Evolutionary conservation across 2,113 vertebrate species (phyloP).

Genomic region (Anoplopoma fimbria): DNA sequence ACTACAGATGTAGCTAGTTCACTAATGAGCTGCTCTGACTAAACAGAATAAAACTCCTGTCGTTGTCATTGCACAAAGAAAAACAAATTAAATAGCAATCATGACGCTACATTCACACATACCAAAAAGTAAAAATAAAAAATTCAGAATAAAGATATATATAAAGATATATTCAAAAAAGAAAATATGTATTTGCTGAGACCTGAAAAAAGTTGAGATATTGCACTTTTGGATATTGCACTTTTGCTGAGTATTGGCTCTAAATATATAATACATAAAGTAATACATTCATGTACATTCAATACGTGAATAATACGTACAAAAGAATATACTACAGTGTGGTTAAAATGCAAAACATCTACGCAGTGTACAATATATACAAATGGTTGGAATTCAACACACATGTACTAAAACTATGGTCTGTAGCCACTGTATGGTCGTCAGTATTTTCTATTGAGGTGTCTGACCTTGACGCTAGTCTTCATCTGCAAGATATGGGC

Average conservation of each 20-base stretch:
- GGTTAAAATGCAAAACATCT: too few species aligned
- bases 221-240: not conserved
- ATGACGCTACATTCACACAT: not conserved
- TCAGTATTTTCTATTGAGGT: not conserved
- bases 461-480: constrained; percentile 50
- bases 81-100: not conserved
- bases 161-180: not conserved
- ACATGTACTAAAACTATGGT: not conserved
- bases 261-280: too few species aligned
- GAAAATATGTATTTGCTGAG: not conserved
- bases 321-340: too few species aligned
- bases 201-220: not conserved
- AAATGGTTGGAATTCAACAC: not conserved
- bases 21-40: not conserved
- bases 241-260: too few species aligned
- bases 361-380: not conserved
- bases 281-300: too few species aligned
- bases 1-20: not conserved
- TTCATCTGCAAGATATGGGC: constrained; percentile 7
- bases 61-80: not conserved
- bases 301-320: too few species aligned
- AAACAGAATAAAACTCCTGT: not conserved
- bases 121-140: not conserved
- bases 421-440: not conserved
- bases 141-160: not conserved